Conservation (phyloP, 1,140 invertebrate species). For the Zaprionus nigranus region DNA sequence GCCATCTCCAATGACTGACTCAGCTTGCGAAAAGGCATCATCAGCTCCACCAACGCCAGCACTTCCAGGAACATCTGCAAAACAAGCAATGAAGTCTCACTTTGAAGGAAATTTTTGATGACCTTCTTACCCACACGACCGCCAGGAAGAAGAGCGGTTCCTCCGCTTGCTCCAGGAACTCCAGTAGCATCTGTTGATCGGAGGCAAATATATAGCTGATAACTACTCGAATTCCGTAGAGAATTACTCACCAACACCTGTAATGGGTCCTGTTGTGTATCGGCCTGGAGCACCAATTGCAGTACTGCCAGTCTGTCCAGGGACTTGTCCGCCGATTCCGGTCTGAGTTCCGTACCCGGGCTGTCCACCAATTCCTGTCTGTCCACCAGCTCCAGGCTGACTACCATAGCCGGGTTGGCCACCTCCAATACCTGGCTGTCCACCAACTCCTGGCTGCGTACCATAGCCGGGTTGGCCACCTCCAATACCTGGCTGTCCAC, state of each 20-base stretch:
- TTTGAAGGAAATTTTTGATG: background rate
- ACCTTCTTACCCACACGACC: slow-evolving; percentile 48
- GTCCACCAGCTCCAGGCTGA: slow-evolving; percentile 6
- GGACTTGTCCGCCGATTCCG: slow-evolving; percentile 4
- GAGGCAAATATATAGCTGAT: background rate
- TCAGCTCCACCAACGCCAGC: slow-evolving; percentile 85
- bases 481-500: background rate
- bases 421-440: slow-evolving; percentile 12
- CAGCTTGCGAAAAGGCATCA: slow-evolving; percentile 90
- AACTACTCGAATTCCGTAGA: background rate
- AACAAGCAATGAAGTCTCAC: background rate
- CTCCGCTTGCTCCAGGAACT: slow-evolving; percentile 5
- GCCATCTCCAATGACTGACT: slow-evolving; percentile 89
- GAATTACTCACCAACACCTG: slow-evolving; percentile 43
- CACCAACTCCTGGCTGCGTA: slow-evolving; percentile 12
- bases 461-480: slow-evolving; percentile 20
- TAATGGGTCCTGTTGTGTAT: slow-evolving; percentile 26
- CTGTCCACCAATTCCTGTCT: slow-evolving; percentile 31
- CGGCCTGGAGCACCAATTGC: slow-evolving; percentile 45
- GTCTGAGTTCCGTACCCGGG: slow-evolving; percentile 17
- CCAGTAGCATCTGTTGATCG: slow-evolving; percentile 10
- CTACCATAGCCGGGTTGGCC: slow-evolving; percentile 11
- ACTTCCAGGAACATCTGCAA: slow-evolving; percentile 36
- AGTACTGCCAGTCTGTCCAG: slow-evolving; percentile 7
- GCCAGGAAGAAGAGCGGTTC: slow-evolving; percentile 14